These are phyloP conservation scores for Eristalis tenax DNA, from an alignment of 2,888 invertebrate genomes.

Conservation along the genomic window DNA sequence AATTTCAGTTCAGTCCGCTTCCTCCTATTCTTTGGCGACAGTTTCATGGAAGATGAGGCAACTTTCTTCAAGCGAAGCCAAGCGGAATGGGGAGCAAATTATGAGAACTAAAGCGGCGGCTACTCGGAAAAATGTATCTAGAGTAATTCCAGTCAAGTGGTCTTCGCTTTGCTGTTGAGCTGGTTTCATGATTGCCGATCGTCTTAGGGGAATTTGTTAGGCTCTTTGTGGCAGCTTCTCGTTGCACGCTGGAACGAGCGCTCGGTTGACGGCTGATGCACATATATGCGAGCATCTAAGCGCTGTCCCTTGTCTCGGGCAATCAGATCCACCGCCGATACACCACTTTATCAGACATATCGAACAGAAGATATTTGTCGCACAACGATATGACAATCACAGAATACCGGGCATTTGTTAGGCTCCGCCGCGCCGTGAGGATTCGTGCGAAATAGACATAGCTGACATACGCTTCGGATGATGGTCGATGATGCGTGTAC, in stretches of 20 bases:
- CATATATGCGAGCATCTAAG: too few relatives aligned
- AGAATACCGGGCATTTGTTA: slow-evolving; percentile 53
- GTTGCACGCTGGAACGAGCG: too few relatives aligned
- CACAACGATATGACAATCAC: slow-evolving; percentile 60
- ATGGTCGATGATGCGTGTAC: slow-evolving; percentile 3
- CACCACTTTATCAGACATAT: slow-evolving; percentile 45
- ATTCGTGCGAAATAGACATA: slow-evolving; percentile 68
- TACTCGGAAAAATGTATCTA: slow-evolving; percentile 5
- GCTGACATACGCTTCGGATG: slow-evolving; percentile 41
- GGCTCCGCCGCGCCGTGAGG: slow-evolving; percentile 26
- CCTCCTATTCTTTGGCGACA: not conserved
- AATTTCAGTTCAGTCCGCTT: not conserved
- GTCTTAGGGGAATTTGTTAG: slow-evolving; percentile 58
- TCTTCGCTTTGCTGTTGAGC: not conserved
- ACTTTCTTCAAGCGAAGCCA: not conserved
- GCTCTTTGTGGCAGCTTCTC: not conserved
- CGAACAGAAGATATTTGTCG: slow-evolving; percentile 52
- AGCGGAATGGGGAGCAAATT: not conserved
- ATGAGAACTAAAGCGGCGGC: not conserved
- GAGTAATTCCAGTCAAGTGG: not conserved
- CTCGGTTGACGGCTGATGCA: too few relatives aligned
- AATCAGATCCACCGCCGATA: slow-evolving; percentile 11
- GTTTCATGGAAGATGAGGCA: not conserved
- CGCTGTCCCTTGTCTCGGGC: too few relatives aligned
- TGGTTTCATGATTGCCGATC: slow-evolving; percentile 32